phyloP scores from a whole-genome alignment of 1,140 invertebrate species.

The Hyphantria cunea region DNA sequence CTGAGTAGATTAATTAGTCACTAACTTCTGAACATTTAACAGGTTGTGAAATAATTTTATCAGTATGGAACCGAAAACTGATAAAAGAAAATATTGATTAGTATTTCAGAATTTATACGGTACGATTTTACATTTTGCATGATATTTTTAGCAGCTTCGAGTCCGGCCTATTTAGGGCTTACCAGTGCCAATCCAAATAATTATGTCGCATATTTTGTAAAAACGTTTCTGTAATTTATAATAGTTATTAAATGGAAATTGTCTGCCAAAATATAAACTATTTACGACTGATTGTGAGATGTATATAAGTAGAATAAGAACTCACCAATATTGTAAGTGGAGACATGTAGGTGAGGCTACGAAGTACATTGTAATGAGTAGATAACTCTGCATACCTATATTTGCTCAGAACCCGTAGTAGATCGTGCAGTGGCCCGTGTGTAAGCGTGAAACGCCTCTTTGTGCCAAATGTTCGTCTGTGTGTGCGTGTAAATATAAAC shows the following conservation, averaged over 20 bases:
- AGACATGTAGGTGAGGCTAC: slow-evolving; percentile 54
- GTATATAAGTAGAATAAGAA: slow-evolving; percentile 77
- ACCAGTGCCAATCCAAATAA: slow-evolving; percentile 60
- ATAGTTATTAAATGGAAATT: slow-evolving; percentile 53
- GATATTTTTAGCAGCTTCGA: slow-evolving; percentile 60
- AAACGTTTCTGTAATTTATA: slow-evolving; percentile 41
- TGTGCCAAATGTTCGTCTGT: slow-evolving; percentile 71
- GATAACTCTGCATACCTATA: slow-evolving; percentile 78
- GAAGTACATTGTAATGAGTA: slow-evolving; percentile 62
- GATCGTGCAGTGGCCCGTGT: slow-evolving; percentile 47
- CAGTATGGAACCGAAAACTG: slow-evolving; percentile 35
- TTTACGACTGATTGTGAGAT: slow-evolving; percentile 79
- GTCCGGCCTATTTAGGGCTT: slow-evolving; percentile 63
- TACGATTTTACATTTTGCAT: slow-evolving; percentile 45
- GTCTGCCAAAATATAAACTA: slow-evolving; percentile 72
- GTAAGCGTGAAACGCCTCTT: slow-evolving; percentile 65
- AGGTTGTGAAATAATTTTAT: slow-evolving; percentile 69
- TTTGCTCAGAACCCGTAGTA: slow-evolving; percentile 76
- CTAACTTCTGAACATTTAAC: slow-evolving; percentile 52
- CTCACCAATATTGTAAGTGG: slow-evolving; percentile 67
- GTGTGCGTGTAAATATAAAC: slow-evolving; percentile 59
- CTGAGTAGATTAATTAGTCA: slow-evolving; percentile 36
- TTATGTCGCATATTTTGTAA: slow-evolving; percentile 54
- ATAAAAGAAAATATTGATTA: slow-evolving; percentile 31
- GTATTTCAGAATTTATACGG: slow-evolving; percentile 45